Evolutionary conservation across 2,888 invertebrate species (phyloP).

Genomic region (Heteromyza rotundicornis): DNA sequence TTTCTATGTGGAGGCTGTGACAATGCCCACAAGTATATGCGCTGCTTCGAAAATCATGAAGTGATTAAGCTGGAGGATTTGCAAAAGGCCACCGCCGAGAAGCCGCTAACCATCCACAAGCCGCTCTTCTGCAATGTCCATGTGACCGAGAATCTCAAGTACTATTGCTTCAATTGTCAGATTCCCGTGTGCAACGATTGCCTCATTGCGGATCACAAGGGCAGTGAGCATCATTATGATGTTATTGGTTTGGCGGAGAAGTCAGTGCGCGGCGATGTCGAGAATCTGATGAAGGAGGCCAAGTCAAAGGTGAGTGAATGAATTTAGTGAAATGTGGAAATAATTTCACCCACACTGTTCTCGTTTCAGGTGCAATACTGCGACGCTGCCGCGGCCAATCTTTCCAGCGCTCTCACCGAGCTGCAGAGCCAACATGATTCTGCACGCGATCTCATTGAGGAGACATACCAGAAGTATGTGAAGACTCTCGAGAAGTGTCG

Average conservation of each 20-base stretch:
- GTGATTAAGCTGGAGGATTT: constrained; percentile 89
- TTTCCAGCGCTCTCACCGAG: constrained; percentile 83
- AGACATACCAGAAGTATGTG: constrained; percentile 80
- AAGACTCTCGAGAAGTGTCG: constrained; percentile 81
- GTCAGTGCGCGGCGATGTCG: constrained; percentile 78
- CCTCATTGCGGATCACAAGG: constrained; percentile 81
- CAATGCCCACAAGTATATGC: constrained; percentile 95
- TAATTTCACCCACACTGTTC: no score
- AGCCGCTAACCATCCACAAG: constrained; percentile 81
- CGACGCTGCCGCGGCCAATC: constrained; percentile 74
- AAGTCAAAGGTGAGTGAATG: constrained; percentile 66
- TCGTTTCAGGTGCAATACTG: constrained; percentile 71
- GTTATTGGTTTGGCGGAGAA: constrained; percentile 80
- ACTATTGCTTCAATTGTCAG: constrained; percentile 87
- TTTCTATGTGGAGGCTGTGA: constrained; percentile 93
- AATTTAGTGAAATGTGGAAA: no score
- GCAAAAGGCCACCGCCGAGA: constrained; percentile 72
- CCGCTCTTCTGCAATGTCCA: constrained; percentile 86
- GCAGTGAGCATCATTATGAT: constrained; percentile 83
- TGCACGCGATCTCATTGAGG: constrained; percentile 81
- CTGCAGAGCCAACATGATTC: constrained; percentile 86
- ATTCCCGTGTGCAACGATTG: constrained; percentile 89
- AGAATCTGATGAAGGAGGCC: constrained; percentile 76
- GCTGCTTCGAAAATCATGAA: constrained; percentile 94
- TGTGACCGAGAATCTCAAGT: constrained; percentile 82